Evolutionary conservation across 2,888 invertebrate species (phyloP).

Genomic region (Crossocerus cetratus): DNA sequence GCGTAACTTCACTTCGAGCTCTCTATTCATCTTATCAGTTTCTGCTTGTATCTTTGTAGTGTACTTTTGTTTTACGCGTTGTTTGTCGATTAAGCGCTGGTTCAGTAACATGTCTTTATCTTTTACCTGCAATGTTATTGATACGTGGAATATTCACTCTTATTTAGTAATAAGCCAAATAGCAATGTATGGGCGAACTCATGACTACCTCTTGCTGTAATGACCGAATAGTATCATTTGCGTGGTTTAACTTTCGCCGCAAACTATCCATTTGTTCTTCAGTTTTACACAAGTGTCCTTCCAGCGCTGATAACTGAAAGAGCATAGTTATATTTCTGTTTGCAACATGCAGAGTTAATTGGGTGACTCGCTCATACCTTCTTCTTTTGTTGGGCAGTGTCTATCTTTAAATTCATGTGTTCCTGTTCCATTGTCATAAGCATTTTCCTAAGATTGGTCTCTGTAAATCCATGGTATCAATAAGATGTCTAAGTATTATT

Average conservation of each 20-base stretch:
- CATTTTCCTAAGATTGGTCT: slow-evolving; percentile 79
- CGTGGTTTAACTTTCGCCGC: slow-evolving; percentile 81
- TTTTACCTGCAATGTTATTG: slow-evolving; percentile 66
- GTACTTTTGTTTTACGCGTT: slow-evolving; percentile 77
- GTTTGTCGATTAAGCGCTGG: slow-evolving; percentile 78
- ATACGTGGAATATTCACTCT: neutral
- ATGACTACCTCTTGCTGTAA: slow-evolving; percentile 79
- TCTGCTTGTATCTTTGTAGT: slow-evolving; percentile 82
- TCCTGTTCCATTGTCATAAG: slow-evolving; percentile 85
- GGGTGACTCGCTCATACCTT: slow-evolving; percentile 74
- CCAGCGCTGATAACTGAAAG: slow-evolving; percentile 78
- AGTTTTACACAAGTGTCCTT: slow-evolving; percentile 82
- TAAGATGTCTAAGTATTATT: neutral
- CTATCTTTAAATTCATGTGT: slow-evolving; percentile 82
- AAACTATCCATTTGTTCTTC: slow-evolving; percentile 82
- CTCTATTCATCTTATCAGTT: slow-evolving; percentile 86
- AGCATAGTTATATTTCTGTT: neutral
- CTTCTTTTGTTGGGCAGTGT: slow-evolving; percentile 83
- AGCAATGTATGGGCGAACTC: too few species aligned
- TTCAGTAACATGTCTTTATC: slow-evolving; percentile 78
- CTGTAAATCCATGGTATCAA: slow-evolving; percentile 48
- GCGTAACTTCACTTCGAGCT: slow-evolving; percentile 82
- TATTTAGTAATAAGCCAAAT: neutral
- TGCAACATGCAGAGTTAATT: neutral
- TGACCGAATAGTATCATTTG: slow-evolving; percentile 82